Evolutionary conservation across 1,140 invertebrate species (phyloP).

Genomic region (Caligus rogercresseyi): DNA sequence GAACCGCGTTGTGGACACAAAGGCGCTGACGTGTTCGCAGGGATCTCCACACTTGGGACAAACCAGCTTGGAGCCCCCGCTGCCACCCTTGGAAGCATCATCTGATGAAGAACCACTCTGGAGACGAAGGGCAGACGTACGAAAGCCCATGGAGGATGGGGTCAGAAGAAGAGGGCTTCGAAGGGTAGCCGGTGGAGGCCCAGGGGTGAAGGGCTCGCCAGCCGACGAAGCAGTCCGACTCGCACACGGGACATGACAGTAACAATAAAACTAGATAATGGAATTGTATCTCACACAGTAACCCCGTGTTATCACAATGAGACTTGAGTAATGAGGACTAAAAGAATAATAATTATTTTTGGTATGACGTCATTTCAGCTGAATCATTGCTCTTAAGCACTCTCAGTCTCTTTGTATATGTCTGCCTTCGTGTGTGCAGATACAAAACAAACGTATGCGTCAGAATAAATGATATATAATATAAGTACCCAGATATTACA

Average conservation of each 20-base stretch:
- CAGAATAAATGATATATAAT: too few species aligned
- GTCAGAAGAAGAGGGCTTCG: background rate
- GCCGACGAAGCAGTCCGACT: background rate
- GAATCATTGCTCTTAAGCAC: too few species aligned
- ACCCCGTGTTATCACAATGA: too few species aligned
- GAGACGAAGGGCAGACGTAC: background rate
- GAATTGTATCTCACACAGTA: too few species aligned
- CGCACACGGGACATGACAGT: background rate
- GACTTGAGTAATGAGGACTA: too few species aligned
- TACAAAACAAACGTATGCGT: too few species aligned
- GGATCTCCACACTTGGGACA: constrained; percentile 91
- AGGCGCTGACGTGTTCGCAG: constrained; percentile 87
- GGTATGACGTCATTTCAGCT: too few species aligned
- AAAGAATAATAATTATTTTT: too few species aligned
- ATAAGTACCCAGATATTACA: too few species aligned
- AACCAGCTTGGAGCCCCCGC: constrained; percentile 42
- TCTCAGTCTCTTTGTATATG: too few species aligned
- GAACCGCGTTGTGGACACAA: constrained; percentile 53
- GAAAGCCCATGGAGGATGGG: background rate
- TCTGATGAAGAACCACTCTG: background rate
- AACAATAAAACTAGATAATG: too few species aligned
- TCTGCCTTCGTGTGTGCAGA: too few species aligned
- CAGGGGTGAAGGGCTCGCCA: background rate
- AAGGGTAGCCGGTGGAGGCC: background rate
- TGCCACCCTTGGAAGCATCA: constrained; percentile 23